phyloP scores from a whole-genome alignment of 2,888 invertebrate genomes.

The Rhimphoctona megacephalus region DNA sequence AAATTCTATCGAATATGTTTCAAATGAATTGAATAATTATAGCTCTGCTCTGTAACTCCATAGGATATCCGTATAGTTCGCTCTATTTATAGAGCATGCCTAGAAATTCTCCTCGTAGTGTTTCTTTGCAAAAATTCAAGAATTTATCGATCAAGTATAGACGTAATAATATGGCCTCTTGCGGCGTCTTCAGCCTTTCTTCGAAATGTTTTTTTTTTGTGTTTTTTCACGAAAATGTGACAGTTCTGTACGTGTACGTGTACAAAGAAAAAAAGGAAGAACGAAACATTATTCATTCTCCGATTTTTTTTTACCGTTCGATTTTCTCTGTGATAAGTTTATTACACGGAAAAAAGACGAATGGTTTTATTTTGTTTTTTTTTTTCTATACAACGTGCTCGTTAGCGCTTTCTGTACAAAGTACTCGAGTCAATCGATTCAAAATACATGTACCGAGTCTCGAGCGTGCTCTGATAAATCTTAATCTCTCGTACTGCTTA shows the following conservation, averaged over 20 bases:
- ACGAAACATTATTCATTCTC: background rate
- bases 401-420: constrained; percentile 62
- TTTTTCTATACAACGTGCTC: constrained; percentile 64
- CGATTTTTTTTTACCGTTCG: constrained; percentile 6
- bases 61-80: background rate
- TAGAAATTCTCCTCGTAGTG: background rate
- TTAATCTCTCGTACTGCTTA: constrained; percentile 69
- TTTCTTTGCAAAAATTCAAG: background rate
- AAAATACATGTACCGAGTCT: constrained; percentile 64
- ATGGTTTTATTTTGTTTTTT: constrained; percentile 12
- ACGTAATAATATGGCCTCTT: constrained; percentile 78
- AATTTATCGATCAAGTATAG: constrained; percentile 21
- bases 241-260: background rate
- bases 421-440: constrained; percentile 65
- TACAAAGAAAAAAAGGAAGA: constrained; percentile 12
- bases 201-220: constrained; percentile 17
- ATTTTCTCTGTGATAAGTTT: background rate
- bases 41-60: background rate
- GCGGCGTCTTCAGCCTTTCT: constrained; percentile 77
- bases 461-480: constrained; percentile 63
- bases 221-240: constrained; percentile 20
- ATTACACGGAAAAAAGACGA: constrained; percentile 20
- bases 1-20: background rate
- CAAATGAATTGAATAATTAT: background rate
- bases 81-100: background rate